Evolutionary conservation across 1,140 invertebrate species (phyloP), one percentile per base, ranked within the genome.

Genomic region (Brachionus rotundiformis): DNA sequence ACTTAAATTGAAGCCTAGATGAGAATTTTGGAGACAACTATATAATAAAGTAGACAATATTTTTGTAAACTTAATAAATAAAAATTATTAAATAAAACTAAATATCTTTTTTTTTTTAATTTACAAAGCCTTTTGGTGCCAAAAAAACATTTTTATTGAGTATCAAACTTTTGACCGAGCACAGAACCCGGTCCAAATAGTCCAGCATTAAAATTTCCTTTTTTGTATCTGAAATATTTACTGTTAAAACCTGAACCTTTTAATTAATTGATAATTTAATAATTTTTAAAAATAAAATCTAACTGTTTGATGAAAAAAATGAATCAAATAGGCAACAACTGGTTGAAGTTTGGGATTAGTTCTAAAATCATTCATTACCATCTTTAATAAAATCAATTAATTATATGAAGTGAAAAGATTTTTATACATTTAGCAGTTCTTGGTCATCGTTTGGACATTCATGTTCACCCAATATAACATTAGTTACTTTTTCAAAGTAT

Each of bases 101-200:
- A 39, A 29, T 27, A 41, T 41, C 44, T 41, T 11, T 11, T 31
- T 16, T 73, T 31, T 73, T 11, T 11, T 41, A 1, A 13, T 31
- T 73, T 73, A 73, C 68, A 27, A 23, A 73, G 23, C 68, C 68
- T 73, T 73, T 73, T 44, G 68, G 68, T 44, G 68, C 68, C 23
- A 73, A 29, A 47, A 44, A 73, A 10, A 31, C 33, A 73, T 73
- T 73, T 41, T 41, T 44, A 73, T 73, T 73, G 1, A 73, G 36
- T 11, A 73, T 73, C 27, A 73, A 73, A 73, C 44, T 73, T 73
- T 73, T 73, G 1, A 73, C 11, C 3, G 68, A 16, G n/a, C 23
- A 8, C 11, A 73, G 13, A 10, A 73, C 16, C 5, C 68, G 19
- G 10, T 47, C 68, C 10, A 73, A 23, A 44, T 73, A 73, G n/a